A percentile compares a stretch with the other conserved stretches of the same genome.
Conservation (phyloP, 2,888 invertebrate species). For the Rhyacophila evoluta region DNA sequence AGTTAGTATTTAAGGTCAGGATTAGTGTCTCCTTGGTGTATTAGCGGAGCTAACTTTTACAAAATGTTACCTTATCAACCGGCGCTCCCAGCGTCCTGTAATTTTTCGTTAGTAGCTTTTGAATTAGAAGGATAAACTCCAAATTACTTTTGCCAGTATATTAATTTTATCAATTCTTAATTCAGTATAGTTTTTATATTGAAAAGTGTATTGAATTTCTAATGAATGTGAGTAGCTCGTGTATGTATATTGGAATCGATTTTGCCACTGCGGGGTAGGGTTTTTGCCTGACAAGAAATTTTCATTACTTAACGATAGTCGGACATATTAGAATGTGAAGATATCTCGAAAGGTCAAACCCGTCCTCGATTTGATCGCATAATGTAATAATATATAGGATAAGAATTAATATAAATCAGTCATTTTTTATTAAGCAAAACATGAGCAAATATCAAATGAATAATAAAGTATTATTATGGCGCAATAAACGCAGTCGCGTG, state of each 20-base stretch:
- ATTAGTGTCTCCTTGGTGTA: not conserved
- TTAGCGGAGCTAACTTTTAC: not conserved
- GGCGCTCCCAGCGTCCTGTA: not conserved
- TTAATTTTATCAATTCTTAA: not conserved
- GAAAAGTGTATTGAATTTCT: not conserved
- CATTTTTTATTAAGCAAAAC: slow-evolving; percentile 16
- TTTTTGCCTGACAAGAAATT: not conserved
- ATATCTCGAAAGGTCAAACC: slow-evolving; percentile 9
- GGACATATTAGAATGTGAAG: not conserved
- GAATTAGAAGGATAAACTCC: not conserved
- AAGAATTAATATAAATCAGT: slow-evolving; percentile 16
- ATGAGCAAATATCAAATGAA: slow-evolving; percentile 11
- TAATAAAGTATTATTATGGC: slow-evolving; percentile 8
- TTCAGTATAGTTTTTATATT: not conserved
- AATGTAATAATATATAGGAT: not conserved
- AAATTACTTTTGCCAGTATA: not conserved
- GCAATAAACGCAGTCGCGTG: slow-evolving; percentile 41
- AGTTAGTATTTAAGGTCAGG: slow-evolving; percentile 36
- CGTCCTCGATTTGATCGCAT: not conserved
- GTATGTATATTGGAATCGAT: not conserved
- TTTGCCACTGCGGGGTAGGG: not conserved
- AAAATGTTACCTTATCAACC: not conserved
- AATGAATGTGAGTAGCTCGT: not conserved
- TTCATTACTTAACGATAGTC: not conserved
- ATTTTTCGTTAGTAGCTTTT: not conserved